phyloP scores from a whole-genome alignment of 2,797 vertebrate species.

The Erethizon dorsatum region DNA sequence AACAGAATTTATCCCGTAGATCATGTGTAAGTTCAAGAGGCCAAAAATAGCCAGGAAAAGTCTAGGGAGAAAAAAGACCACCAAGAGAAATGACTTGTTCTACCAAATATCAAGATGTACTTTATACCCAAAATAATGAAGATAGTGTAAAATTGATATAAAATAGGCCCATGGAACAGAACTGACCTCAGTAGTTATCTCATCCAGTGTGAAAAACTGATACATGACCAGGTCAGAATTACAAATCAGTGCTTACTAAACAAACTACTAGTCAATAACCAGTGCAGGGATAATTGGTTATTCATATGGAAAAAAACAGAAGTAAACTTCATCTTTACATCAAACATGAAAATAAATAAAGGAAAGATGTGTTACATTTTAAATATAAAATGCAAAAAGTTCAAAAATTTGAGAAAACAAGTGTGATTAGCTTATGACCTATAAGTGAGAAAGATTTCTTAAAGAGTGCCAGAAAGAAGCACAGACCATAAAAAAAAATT shows the following conservation, averaged over 20 bases:
- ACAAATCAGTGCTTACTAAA: not conserved
- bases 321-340: slow-evolving; percentile 6
- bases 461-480: not conserved
- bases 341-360: slow-evolving; percentile 4
- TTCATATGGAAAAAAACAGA: not conserved
- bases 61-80: not conserved
- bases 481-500: not conserved
- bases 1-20: not conserved
- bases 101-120: not conserved
- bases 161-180: not conserved
- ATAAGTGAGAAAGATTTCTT: not conserved
- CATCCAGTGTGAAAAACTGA: not conserved
- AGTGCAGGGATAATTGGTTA: not conserved
- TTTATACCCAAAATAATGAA: slow-evolving; percentile 7
- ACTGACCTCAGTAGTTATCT: not conserved
- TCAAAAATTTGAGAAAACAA: not conserved
- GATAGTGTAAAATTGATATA: too few species aligned
- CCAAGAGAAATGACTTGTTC: not conserved
- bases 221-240: not conserved
- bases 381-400: not conserved
- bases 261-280: not conserved
- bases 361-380: not conserved
- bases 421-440: not conserved
- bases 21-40: not conserved
- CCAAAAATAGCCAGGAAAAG: not conserved